A percentile compares a stretch with the other conserved stretches of the same genome.
Evolutionary conservation across 2,888 invertebrate genomes (phyloP).

Genomic region (Melieria crassipennis): DNA sequence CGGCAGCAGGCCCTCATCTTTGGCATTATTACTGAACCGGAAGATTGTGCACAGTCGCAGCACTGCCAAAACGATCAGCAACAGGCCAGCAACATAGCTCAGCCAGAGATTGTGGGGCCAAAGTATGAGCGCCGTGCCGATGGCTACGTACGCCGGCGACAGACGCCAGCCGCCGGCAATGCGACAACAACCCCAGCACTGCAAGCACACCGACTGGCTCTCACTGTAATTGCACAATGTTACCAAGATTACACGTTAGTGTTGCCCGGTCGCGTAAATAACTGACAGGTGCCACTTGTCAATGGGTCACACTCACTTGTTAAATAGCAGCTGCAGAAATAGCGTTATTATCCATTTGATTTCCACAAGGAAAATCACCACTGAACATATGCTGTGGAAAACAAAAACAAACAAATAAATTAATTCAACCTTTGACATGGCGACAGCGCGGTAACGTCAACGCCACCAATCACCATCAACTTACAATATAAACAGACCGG

Average conservation of each 20-base stretch:
- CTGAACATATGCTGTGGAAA: slow-evolving; percentile 68
- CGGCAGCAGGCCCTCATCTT: slow-evolving; percentile 62
- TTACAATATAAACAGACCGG: slow-evolving; percentile 74
- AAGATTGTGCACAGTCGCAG: slow-evolving; percentile 64
- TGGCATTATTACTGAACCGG: slow-evolving; percentile 52
- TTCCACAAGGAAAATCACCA: slow-evolving; percentile 71
- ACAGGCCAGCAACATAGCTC: slow-evolving; percentile 67
- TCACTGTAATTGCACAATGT: slow-evolving; percentile 49
- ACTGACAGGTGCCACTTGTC: no score
- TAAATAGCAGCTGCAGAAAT: slow-evolving; percentile 69
- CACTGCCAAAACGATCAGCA: slow-evolving; percentile 65
- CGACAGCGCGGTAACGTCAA: slow-evolving; percentile 8
- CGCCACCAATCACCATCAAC: slow-evolving; percentile 54
- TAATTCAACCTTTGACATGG: background rate
- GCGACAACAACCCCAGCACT: slow-evolving; percentile 57
- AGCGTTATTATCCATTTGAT: slow-evolving; percentile 74
- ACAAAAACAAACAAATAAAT: slow-evolving; percentile 50
- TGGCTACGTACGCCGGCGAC: slow-evolving; percentile 57
- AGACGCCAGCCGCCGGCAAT: slow-evolving; percentile 61
- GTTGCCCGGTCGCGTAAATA: background rate
- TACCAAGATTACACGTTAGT: slow-evolving; percentile 34
- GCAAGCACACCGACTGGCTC: slow-evolving; percentile 55
- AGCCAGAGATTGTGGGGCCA: slow-evolving; percentile 68
- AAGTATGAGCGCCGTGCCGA: slow-evolving; percentile 59
- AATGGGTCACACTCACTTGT: slow-evolving; percentile 50